Evolutionary conservation across 2,888 invertebrate species (phyloP).

Genomic region (Ditylenchus weischeri): DNA sequence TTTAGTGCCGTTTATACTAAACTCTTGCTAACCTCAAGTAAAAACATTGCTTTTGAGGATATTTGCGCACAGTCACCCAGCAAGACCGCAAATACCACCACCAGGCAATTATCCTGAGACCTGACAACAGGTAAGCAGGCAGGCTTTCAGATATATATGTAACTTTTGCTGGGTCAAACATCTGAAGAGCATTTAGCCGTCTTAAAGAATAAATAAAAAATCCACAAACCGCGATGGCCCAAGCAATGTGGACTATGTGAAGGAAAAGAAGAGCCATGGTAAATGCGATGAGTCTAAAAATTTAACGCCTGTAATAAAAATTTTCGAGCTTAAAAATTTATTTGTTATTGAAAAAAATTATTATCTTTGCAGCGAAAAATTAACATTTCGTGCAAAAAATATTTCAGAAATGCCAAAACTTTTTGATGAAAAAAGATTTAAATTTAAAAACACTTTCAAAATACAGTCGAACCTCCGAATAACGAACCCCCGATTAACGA

Average conservation of each 20-base stretch:
- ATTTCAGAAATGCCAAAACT: no score
- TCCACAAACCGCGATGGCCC: constrained; percentile 43
- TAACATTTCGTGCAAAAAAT: no score
- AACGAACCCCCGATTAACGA: no score
- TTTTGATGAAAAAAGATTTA: no score
- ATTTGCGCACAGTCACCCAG: constrained; percentile 76
- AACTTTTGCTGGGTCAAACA: constrained; percentile 75
- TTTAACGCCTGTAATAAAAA: no score
- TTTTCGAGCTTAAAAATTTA: no score
- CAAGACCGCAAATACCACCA: constrained; percentile 72
- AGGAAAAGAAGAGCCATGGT: constrained; percentile 74
- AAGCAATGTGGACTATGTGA: constrained; percentile 37
- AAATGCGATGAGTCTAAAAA: constrained; percentile 72
- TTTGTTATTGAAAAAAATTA: no score
- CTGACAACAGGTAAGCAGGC: constrained; percentile 78
- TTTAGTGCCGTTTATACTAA: no score
- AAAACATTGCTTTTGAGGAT: constrained; percentile 78
- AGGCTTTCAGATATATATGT: constrained; percentile 85
- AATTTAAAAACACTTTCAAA: no score
- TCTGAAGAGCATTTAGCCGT: constrained; percentile 8
- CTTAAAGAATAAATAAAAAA: not conserved
- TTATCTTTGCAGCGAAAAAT: no score
- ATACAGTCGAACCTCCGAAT: no score
- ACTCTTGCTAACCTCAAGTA: constrained; percentile 62
- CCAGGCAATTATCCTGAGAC: constrained; percentile 76